Evolutionary conservation across 2,113 vertebrate species (phyloP), one percentile per base, ranked within the genome.

Genomic region (Daphoenositta chrysoptera): DNA sequence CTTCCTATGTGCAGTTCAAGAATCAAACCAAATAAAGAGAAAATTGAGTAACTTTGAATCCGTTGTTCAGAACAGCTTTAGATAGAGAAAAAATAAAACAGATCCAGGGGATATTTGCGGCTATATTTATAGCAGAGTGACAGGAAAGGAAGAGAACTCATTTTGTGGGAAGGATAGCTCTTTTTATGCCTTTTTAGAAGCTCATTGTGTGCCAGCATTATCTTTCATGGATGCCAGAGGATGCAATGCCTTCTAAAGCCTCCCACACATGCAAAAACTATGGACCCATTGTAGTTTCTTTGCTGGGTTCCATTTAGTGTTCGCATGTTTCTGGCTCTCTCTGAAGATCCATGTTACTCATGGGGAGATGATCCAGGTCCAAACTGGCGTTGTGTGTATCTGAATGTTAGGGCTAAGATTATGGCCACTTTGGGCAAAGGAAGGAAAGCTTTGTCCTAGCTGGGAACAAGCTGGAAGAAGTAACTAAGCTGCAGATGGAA

Each of bases 21-120:
- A 96, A 95, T 68, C 90, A 83, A 95, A 92, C 95, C 94, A 96
- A 97, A 96, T 96, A 96, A 96, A 97, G 95, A 93, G 69, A 97
- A 94, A 90, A 89, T 77, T 37, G 72, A 91, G 77, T 78, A 92
- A 92, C 85, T 93, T 90, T 64, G 65, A 94, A 72, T 84, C 69
- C 2, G 14, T 94, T 7, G 0, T 58, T 94, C 54, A 77, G 71
- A 95, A 56, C 47, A 92, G 60, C 66, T 90, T 94, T 81, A 66
- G 86, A 93, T 40, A 84, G 76, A 77, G 45, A 83, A 87, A 94
- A 95, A 90, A 73, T 64, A 90, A 96, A 88, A 92, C 72, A 90
- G 60, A 90, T 92, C 83, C 91, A 79, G 90, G 90, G 90, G 64
- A 88, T 95, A 90, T 92, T 96, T 88, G 42, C 7, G 26, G 79